Evolutionary conservation across 2,888 invertebrate genomes (phyloP).

Genomic region (Drosophila niveifrons): DNA sequence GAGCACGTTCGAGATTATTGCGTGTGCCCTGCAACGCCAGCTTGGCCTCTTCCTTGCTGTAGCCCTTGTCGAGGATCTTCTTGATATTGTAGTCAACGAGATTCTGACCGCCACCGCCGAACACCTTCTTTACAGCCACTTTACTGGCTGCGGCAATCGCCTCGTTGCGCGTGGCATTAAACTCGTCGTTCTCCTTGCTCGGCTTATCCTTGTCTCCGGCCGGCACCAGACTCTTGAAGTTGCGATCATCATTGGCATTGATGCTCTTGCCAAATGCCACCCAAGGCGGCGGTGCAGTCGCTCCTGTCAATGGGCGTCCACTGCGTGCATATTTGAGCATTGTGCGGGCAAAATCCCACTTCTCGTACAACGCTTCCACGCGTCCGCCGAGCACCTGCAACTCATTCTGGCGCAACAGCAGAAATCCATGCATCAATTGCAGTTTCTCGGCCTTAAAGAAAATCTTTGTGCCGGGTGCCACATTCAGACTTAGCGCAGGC

Average conservation of each 20-base stretch:
- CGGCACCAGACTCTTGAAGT: slow-evolving; percentile 89
- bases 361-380: slow-evolving; percentile 93
- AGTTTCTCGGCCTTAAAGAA: slow-evolving; percentile 87
- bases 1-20: slow-evolving; percentile 91
- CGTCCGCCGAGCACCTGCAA: slow-evolving; percentile 93
- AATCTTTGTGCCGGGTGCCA: slow-evolving; percentile 96
- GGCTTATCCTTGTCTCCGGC: slow-evolving; percentile 86
- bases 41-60: slow-evolving; percentile 91
- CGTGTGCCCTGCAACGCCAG: slow-evolving; percentile 89
- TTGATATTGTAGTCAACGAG: slow-evolving; percentile 91
- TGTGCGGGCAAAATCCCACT: slow-evolving; percentile 92
- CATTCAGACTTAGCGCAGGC: slow-evolving; percentile 90
- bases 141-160: slow-evolving; percentile 95
- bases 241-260: slow-evolving; percentile 87
- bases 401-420: slow-evolving; percentile 89
- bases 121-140: slow-evolving; percentile 87
- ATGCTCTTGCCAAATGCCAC: slow-evolving; percentile 95
- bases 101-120: slow-evolving; percentile 89
- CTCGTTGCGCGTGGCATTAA: slow-evolving; percentile 95
- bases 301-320: slow-evolving; percentile 85
- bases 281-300: slow-evolving; percentile 96
- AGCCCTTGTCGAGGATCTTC: slow-evolving; percentile 92
- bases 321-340: slow-evolving; percentile 88
- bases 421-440: slow-evolving; percentile 89
- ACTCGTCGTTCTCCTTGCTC: slow-evolving; percentile 91